Percentiles rank a stretch among this genome's conserved stretches.
These are phyloP conservation scores for Arctopsyche grandis DNA, from an alignment of 1,140 invertebrate species.

Conservation along the genomic window DNA sequence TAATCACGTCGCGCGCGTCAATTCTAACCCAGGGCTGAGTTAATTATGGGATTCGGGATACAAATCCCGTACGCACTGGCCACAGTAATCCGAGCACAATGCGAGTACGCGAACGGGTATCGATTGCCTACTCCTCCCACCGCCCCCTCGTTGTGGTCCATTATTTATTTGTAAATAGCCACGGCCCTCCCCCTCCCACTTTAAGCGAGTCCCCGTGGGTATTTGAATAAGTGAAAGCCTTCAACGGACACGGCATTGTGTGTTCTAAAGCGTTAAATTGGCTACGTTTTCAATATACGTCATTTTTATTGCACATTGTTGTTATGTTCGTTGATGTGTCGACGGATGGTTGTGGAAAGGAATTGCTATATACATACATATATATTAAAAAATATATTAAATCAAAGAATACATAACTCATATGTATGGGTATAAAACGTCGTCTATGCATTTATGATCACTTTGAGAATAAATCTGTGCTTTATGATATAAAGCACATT, in stretches of 20 bases:
- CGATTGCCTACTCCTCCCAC: background rate
- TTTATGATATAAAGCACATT: no score
- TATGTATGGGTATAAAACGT: no score
- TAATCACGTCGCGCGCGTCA: slow-evolving; percentile 22
- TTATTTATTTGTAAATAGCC: slow-evolving; percentile 8
- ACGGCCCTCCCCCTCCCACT: background rate
- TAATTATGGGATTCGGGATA: slow-evolving; percentile 25
- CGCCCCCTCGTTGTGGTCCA: background rate
- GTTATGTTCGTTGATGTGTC: no score
- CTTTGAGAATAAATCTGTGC: no score
- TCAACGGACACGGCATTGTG: background rate
- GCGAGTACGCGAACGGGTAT: background rate
- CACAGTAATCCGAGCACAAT: slow-evolving; percentile 7
- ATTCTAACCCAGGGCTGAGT: slow-evolving; percentile 14
- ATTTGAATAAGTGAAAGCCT: slow-evolving; percentile 10
- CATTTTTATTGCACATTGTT: no score
- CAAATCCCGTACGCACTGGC: slow-evolving; percentile 8
- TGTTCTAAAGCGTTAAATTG: background rate
- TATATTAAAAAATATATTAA: no score
- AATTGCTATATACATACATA: background rate
- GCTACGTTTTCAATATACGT: background rate
- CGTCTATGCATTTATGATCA: no score
- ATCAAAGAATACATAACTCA: no score
- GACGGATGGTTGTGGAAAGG: no score
- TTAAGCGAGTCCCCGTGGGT: background rate